Evolutionary conservation across 2,888 invertebrate species (phyloP).

Genomic region (Spodoptera exigua): DNA sequence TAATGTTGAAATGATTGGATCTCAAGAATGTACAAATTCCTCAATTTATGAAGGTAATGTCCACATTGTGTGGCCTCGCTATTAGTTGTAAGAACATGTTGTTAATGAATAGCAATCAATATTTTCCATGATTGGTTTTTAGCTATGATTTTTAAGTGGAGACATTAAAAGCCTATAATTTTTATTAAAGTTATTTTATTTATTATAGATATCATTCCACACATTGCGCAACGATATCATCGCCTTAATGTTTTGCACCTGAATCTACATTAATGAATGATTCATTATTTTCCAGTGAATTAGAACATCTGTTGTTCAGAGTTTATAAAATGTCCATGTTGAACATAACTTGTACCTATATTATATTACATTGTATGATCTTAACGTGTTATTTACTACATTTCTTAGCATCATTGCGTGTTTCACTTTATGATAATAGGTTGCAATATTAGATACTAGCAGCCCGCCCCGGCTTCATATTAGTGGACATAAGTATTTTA

Average conservation of each 20-base stretch:
- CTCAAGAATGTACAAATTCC: slow-evolving; percentile 78
- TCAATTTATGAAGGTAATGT: slow-evolving; percentile 56
- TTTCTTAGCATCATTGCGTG: too few relatives aligned
- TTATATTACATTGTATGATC: too few relatives aligned
- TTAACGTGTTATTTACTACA: too few relatives aligned
- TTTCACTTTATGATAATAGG: too few relatives aligned
- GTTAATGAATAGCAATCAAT: slow-evolving; percentile 75
- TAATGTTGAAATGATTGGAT: slow-evolving; percentile 72
- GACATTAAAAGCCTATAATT: slow-evolving; percentile 77
- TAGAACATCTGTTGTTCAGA: slow-evolving; percentile 52
- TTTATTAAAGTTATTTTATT: slow-evolving; percentile 54
- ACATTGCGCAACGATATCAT: slow-evolving; percentile 20
- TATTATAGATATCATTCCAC: slow-evolving; percentile 18
- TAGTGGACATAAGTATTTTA: too few relatives aligned
- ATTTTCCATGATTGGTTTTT: slow-evolving; percentile 78
- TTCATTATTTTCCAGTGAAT: slow-evolving; percentile 57
- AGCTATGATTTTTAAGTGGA: slow-evolving; percentile 74
- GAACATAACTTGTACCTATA: too few relatives aligned
- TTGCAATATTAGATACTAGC: too few relatives aligned
- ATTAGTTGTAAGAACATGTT: slow-evolving; percentile 77
- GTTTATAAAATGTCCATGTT: slow-evolving; percentile 34
- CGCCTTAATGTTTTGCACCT: slow-evolving; percentile 48
- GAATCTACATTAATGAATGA: slow-evolving; percentile 59
- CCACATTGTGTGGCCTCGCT: slow-evolving; percentile 71
- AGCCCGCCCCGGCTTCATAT: too few relatives aligned